These are phyloP conservation scores for Cyphomyrus discorhynchus DNA, from an alignment of 2,113 vertebrate species.

Conservation along the genomic window DNA sequence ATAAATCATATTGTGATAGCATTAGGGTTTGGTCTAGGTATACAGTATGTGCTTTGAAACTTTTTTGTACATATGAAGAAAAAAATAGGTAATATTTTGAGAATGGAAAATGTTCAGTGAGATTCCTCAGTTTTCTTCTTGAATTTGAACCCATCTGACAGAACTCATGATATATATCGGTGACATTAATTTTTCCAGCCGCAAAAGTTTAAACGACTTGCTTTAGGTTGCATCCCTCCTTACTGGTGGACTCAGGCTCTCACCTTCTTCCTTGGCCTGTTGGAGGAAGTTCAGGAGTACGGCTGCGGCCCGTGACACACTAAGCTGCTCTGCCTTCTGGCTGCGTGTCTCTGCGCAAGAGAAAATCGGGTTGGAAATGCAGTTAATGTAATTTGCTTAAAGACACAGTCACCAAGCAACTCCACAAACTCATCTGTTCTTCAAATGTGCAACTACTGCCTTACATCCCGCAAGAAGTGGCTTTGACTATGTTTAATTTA, in stretches of 20 bases:
- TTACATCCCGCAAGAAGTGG: neutral
- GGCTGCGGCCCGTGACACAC: slow-evolving; percentile 68
- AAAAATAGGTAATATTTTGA: neutral
- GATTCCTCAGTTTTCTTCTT: neutral
- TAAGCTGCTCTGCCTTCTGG: slow-evolving; percentile 65
- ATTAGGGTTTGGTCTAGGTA: neutral
- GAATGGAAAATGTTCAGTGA: neutral
- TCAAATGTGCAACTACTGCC: neutral
- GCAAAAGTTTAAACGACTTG: neutral
- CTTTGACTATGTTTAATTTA: neutral
- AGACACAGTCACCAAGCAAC: neutral
- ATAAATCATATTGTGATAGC: neutral
- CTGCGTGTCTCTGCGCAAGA: slow-evolving; percentile 71
- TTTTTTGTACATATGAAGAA: neutral
- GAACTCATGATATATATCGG: neutral
- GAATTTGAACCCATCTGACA: neutral
- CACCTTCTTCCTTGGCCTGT: slow-evolving; percentile 71
- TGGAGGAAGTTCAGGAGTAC: slow-evolving; percentile 67
- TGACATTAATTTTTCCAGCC: neutral
- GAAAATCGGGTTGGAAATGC: slow-evolving; percentile 16
- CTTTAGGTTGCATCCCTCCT: neutral
- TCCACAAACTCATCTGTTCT: neutral
- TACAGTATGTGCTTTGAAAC: neutral
- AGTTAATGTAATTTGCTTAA: neutral
- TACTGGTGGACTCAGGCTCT: neutral